Evolutionary conservation across 2,797 vertebrate species (phyloP).

Genomic region (Sitta carolinensis): DNA sequence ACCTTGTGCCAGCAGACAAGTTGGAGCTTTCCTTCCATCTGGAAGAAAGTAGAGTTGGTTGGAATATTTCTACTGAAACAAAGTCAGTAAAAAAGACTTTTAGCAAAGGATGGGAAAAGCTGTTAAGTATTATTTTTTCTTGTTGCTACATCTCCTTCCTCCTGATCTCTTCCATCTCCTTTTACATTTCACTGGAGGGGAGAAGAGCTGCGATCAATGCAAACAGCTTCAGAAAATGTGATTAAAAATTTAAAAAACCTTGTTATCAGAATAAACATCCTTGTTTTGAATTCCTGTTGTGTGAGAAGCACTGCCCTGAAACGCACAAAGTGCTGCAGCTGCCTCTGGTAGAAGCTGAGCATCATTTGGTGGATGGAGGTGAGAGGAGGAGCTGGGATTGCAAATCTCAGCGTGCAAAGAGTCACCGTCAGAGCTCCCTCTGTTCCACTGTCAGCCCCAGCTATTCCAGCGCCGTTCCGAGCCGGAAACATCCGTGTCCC

Average conservation of each 20-base stretch:
- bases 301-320: neutral
- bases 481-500: neutral
- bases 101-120: neutral
- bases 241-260: neutral
- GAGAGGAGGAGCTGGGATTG: neutral
- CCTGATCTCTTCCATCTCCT: neutral
- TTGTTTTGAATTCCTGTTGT: neutral
- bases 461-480: neutral
- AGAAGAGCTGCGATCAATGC: neutral
- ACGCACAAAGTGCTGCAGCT: neutral
- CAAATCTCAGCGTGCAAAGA: neutral
- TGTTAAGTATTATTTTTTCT: neutral
- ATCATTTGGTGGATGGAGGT: neutral
- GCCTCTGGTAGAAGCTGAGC: neutral
- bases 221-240: neutral
- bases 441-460: neutral
- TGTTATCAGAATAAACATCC: neutral
- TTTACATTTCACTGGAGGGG: neutral
- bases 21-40: neutral
- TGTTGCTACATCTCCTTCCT: neutral
- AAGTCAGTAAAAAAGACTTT: neutral
- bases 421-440: neutral
- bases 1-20: neutral
- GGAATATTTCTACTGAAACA: neutral
- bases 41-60: neutral